Base-by-base conservation (phyloP, 1,140 invertebrate species). In the Papilio polyxenes region DNA sequence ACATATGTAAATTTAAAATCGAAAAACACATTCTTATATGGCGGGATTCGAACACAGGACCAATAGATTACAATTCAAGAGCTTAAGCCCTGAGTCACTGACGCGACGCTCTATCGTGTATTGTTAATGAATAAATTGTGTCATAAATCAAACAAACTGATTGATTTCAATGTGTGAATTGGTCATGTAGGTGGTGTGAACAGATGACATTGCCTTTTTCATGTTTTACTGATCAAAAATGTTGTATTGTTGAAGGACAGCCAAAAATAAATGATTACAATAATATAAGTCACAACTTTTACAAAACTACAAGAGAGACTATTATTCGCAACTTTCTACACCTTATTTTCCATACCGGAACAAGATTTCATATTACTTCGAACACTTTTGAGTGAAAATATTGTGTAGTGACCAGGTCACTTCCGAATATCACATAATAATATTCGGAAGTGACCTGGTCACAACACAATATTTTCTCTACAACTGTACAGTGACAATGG, bases 401-500 rank as follows among this genome's bases (percentile, higher is more conserved):
- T 40, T n/a, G 23, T 31, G 0, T 31, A 76, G 23, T 48, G 4
- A 40, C 74, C 74, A 48, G 44, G 40, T 48, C 74, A 76, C 49
- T 76, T 76, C 75, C 75, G 49, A 76, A 53, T 15, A 40, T 59
- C 56, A 59, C 56, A 53, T 13, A 6, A n/a, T 23, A n/a, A 62
- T 17, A 17, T 56, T 77, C 49, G 75, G 75, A 77, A 77, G 51
- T 77, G 75, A 49, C 40, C 48, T 48, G 75, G 75, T 44, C 6
- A 49, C 31, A 53, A 2, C 23, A 31, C 31, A 20, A 44, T 75
- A 44, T 75, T 75, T 75, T 48, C 44, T 20, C 74, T 31, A 31
- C 23, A 31, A 31, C 23, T 48, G 40, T 49, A 75, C 44, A n/a
- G n/a, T 49, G 74, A 77, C 75, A 77, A 51, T n/a, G 9, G 20